Conservation (phyloP, 2,113 vertebrate species). For the Callionymus lyra region DNA sequence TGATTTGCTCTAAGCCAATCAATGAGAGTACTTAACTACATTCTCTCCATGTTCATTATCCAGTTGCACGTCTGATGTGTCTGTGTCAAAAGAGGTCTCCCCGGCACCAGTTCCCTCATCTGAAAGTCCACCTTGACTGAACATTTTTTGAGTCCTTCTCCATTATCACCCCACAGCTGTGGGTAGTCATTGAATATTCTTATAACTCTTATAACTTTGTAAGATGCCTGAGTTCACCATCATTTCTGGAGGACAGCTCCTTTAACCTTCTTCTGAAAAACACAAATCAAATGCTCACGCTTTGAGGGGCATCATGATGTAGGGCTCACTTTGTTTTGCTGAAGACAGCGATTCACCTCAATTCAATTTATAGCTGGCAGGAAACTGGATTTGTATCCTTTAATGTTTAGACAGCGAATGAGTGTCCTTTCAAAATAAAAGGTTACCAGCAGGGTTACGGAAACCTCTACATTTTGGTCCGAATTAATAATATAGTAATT, state of each 20-base stretch:
- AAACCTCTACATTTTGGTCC: no score
- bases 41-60: conserved; percentile 23
- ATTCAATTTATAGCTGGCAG: no score
- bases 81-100: conserved; percentile 26
- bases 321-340: no score
- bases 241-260: neutral
- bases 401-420: conserved; percentile 14
- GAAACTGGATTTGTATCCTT: neutral
- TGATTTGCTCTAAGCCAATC: conserved; percentile 14
- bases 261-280: neutral
- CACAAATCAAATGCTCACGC: no score
- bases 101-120: conserved; percentile 33
- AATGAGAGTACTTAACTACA: conserved; percentile 18
- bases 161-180: no score
- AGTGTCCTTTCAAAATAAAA: no score
- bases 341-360: no score
- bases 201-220: conserved; percentile 14
- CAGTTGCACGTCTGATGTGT: conserved; percentile 7
- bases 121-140: conserved; percentile 3
- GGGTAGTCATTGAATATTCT: conserved; percentile 45
- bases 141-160: no score
- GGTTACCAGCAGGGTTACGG: no score
- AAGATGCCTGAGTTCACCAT: conserved; percentile 5
- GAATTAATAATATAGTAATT: no score
- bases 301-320: no score